Evolutionary conservation across 1,140 invertebrate species (phyloP).

Genomic region (Anoplolepis gracilipes): DNA sequence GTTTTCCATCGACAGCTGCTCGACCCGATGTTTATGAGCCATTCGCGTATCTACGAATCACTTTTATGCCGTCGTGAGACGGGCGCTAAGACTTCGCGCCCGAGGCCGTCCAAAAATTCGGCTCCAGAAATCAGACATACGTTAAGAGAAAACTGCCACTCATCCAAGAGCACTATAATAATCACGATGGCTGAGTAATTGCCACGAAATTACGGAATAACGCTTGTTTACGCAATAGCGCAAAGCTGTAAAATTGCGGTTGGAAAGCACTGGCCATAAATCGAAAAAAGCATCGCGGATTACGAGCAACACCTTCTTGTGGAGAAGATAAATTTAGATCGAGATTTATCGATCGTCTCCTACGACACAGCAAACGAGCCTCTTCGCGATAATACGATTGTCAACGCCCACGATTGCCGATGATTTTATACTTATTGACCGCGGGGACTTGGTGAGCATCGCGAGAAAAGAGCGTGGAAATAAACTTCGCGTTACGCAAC

Average conservation of each 20-base stretch:
- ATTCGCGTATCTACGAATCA: constrained; percentile 80
- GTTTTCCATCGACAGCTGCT: constrained; percentile 85
- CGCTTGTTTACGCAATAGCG: constrained; percentile 34
- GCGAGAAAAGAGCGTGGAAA: constrained; percentile 52
- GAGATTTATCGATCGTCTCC: constrained; percentile 76
- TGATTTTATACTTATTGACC: constrained; percentile 70
- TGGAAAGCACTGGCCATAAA: constrained; percentile 24
- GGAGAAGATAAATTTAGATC: constrained; percentile 79
- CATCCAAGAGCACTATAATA: neutral
- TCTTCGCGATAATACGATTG: constrained; percentile 72
- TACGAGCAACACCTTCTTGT: constrained; percentile 45
- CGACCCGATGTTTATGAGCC: constrained; percentile 80
- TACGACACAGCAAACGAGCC: constrained; percentile 30
- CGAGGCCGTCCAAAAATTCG: constrained; percentile 26
- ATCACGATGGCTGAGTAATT: constrained; percentile 23
- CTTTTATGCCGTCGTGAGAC: constrained; percentile 76
- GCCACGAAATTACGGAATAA: constrained; percentile 28
- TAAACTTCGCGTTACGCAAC: constrained; percentile 67
- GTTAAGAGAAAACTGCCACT: neutral
- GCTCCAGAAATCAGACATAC: neutral
- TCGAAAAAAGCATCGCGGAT: constrained; percentile 57
- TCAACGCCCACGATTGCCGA: constrained; percentile 65
- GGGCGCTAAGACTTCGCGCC: constrained; percentile 21
- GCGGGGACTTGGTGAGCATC: constrained; percentile 62
- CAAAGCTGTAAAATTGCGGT: constrained; percentile 33